Conservation (phyloP, 2,888 invertebrate genomes). For the Cryptocephalus moraei region DNA sequence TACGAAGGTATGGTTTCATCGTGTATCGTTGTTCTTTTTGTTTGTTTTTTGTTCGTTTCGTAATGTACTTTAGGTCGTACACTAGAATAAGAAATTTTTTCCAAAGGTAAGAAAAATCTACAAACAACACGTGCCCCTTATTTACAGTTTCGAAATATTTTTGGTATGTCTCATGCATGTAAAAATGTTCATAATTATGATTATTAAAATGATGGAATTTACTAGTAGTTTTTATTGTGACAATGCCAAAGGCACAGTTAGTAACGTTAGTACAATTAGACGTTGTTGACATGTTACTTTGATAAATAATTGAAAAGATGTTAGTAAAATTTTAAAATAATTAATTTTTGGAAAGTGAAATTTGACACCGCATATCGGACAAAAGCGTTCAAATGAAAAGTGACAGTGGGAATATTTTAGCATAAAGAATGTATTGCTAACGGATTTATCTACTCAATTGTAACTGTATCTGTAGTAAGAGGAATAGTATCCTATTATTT, state of each 20-base stretch:
- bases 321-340: too few species aligned
- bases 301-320: too few species aligned
- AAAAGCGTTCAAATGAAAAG: too few species aligned
- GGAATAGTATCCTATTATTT: too few species aligned
- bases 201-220: constrained; percentile 21
- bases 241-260: background rate
- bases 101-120: background rate
- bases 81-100: constrained; percentile 21
- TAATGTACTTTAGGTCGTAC: constrained; percentile 18
- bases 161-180: constrained; percentile 36
- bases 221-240: background rate
- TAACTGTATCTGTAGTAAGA: too few species aligned
- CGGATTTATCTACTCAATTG: too few species aligned
- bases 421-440: too few species aligned
- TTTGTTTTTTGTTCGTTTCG: background rate
- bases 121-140: constrained; percentile 13
- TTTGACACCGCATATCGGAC: too few species aligned
- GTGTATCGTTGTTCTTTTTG: background rate
- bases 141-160: constrained; percentile 27
- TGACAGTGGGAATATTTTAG: too few species aligned
- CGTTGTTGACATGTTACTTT: too few species aligned
- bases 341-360: too few species aligned
- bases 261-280: too few species aligned
- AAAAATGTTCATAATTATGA: constrained; percentile 36
- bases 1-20: constrained; percentile 25